phyloP scores from a whole-genome alignment of 2,797 vertebrate species.

The Hozukius guyotensis region DNA sequence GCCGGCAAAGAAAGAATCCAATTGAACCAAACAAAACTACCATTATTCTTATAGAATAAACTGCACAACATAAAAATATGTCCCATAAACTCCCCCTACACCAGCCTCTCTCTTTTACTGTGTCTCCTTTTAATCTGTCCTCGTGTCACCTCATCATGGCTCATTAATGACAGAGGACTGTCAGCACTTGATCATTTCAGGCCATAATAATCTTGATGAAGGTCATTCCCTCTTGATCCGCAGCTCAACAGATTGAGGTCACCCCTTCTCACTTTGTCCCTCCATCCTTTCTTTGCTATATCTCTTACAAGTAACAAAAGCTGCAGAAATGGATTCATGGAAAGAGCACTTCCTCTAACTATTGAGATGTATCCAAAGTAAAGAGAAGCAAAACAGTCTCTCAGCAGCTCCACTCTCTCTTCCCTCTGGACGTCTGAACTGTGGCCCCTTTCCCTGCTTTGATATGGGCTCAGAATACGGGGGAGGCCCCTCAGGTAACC shows the following conservation, averaged over 20 bases:
- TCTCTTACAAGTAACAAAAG: constrained; percentile 20
- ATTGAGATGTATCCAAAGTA: constrained; percentile 50
- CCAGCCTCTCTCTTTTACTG: not conserved
- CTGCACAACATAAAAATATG: not conserved
- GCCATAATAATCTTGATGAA: constrained; percentile 18
- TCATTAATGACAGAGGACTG: constrained; percentile 38
- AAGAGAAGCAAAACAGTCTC: constrained; percentile 51
- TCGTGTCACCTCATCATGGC: constrained; percentile 21
- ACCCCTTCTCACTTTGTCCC: not conserved
- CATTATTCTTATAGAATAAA: not conserved
- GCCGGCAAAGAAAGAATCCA: not conserved
- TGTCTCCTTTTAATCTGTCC: constrained; percentile 18
- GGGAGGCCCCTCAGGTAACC: constrained; percentile 69
- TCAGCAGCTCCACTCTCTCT: constrained; percentile 38
- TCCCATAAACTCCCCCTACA: not conserved
- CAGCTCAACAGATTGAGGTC: not conserved
- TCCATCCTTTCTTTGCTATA: not conserved
- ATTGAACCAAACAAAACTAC: not conserved
- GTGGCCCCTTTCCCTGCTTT: constrained; percentile 44
- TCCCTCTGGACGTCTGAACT: constrained; percentile 50
- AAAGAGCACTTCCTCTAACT: constrained; percentile 28
- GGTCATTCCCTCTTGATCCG: not conserved
- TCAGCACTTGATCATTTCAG: constrained; percentile 60
- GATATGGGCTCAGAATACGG: constrained; percentile 47
- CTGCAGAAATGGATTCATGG: constrained; percentile 32